phyloP scores from a whole-genome alignment of 1,140 invertebrate genomes.

The Drosophila quadrilineata region DNA sequence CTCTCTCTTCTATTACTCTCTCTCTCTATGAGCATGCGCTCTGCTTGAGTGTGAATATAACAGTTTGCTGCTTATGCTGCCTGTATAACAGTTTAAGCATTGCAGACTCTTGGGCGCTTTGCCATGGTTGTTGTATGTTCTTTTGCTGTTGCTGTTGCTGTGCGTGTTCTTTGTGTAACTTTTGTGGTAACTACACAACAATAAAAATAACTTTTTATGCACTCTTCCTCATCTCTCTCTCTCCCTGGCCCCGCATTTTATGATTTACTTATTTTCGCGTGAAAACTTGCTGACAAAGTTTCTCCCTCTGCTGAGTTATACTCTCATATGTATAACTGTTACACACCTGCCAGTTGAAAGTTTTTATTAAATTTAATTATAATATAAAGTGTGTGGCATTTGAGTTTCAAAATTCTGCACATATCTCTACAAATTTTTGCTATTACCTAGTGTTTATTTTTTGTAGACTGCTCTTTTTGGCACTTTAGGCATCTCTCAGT shows the following conservation, averaged over 20 bases:
- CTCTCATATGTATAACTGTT: no score
- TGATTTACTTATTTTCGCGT: slow-evolving; percentile 32
- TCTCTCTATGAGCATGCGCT: slow-evolving; percentile 51
- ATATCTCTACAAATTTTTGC: no score
- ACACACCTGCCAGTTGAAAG: neutral
- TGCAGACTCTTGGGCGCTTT: slow-evolving; percentile 70
- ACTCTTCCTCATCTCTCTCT: slow-evolving; percentile 22
- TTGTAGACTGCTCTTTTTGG: neutral
- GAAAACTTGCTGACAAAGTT: no score
- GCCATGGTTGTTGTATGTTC: slow-evolving; percentile 24
- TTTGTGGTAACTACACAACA: slow-evolving; percentile 46
- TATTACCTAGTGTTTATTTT: no score
- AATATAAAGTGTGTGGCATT: neutral
- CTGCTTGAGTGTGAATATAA: no score
- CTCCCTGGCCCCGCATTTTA: no score
- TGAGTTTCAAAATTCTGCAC: no score
- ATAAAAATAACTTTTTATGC: slow-evolving; percentile 37
- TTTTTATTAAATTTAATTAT: slow-evolving; percentile 11
- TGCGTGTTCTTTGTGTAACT: slow-evolving; percentile 47
- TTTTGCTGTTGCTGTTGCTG: neutral
- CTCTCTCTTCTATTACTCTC: slow-evolving; percentile 1
- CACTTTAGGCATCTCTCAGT: neutral
- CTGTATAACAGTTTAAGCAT: slow-evolving; percentile 64
- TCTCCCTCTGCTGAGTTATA: no score
- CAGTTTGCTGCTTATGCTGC: slow-evolving; percentile 7